A percentile compares a stretch with the other conserved stretches of the same genome.
These are phyloP conservation scores for Myrmophylax atrothorax DNA, from an alignment of 2,113 vertebrate species.

Conservation along the genomic window DNA sequence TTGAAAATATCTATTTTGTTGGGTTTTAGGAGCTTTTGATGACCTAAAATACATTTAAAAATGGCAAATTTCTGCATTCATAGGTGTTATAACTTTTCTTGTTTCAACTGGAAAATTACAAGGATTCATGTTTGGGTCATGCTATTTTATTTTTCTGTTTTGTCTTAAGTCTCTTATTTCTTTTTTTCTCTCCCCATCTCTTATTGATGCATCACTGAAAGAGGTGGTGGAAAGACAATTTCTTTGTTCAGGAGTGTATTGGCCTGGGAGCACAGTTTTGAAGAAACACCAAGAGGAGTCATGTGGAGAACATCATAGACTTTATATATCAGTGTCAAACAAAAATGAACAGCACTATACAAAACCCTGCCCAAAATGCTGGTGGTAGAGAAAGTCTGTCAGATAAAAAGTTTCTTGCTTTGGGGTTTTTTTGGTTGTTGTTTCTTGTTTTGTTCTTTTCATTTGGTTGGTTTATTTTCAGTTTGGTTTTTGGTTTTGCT, in stretches of 20 bases:
- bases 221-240: background rate
- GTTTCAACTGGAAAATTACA: background rate
- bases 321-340: background rate
- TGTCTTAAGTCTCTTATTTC: background rate
- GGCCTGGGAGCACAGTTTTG: background rate
- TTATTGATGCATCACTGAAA: background rate
- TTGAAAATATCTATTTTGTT: background rate
- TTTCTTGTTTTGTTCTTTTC: background rate
- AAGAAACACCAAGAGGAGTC: conserved; percentile 7
- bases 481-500: background rate
- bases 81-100: background rate
- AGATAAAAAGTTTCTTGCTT: background rate
- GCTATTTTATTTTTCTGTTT: background rate
- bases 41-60: background rate
- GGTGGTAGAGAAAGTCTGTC: background rate
- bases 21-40: background rate
- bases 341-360: background rate
- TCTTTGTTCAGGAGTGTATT: background rate
- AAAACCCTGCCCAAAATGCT: background rate
- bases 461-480: background rate
- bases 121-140: background rate
- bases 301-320: background rate
- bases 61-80: background rate
- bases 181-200: background rate
- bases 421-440: background rate